These are phyloP conservation scores for Pteronura brasiliensis DNA, from an alignment of 2,113 vertebrate species.

Conservation along the genomic window DNA sequence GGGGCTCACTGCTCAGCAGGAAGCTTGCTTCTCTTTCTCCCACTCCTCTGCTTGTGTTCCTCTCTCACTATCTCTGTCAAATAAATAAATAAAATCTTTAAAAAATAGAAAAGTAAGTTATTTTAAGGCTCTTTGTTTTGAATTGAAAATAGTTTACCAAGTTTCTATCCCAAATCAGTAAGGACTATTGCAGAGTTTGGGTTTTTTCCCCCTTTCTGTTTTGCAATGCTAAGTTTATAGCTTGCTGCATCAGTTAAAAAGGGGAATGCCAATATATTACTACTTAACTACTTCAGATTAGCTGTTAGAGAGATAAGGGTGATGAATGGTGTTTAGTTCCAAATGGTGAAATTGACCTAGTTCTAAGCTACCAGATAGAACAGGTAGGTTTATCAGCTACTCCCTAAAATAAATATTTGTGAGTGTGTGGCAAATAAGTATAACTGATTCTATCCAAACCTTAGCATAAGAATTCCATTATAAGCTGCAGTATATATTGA, in stretches of 20 bases:
- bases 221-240: constrained; percentile 30
- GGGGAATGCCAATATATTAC: constrained; percentile 48
- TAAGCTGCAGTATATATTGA: constrained; percentile 26
- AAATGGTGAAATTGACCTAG: constrained; percentile 60
- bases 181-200: neutral
- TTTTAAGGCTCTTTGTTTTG: constrained; percentile 34
- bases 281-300: constrained; percentile 37
- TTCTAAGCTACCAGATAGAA: constrained; percentile 46
- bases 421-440: constrained; percentile 34
- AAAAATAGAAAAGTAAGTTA: neutral
- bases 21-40: too few species aligned
- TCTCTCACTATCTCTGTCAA: too few species aligned
- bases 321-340: constrained; percentile 58
- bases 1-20: too few species aligned
- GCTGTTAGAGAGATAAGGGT: constrained; percentile 54
- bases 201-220: neutral
- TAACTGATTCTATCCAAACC: constrained; percentile 26
- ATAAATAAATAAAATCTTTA: too few species aligned
- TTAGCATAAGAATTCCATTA: constrained; percentile 35
- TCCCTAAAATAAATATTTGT: constrained; percentile 66
- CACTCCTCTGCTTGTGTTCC: too few species aligned
- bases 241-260: constrained; percentile 21
- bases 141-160: constrained; percentile 18
- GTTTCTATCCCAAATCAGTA: neutral
- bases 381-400: constrained; percentile 48